Percentiles rank a stretch among this genome's conserved stretches.
Conservation (phyloP, 2,113 vertebrate species). For the Eptesicus fuscus region DNA sequence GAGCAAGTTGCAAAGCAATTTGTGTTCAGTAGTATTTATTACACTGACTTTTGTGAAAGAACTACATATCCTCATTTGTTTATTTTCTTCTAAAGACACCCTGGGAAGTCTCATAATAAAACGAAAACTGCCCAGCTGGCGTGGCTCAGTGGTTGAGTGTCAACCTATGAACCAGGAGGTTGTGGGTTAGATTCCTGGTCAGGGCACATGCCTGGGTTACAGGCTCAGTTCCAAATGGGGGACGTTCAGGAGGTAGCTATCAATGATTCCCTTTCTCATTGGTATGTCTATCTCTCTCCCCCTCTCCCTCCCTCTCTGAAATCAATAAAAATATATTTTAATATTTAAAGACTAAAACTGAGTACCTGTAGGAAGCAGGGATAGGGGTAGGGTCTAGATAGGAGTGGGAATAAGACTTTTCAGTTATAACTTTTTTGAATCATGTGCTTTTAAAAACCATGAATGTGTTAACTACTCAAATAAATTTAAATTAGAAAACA, state of each 20-base stretch:
- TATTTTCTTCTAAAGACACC: neutral
- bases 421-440: neutral
- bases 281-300: no score
- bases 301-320: no score
- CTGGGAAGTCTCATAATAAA: neutral
- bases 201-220: neutral
- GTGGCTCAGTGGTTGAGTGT: neutral
- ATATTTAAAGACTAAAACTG: neutral
- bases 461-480: neutral
- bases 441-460: neutral
- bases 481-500: slow-evolving; percentile 47
- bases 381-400: neutral
- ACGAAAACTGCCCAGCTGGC: neutral
- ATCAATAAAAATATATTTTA: no score
- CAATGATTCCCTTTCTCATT: no score
- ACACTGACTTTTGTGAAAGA: neutral
- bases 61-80: neutral
- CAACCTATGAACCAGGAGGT: no score
- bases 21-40: neutral
- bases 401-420: neutral
- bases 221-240: no score
- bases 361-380: neutral
- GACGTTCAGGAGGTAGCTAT: no score
- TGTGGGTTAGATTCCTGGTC: neutral
- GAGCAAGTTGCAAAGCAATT: neutral